Conservation (phyloP, 2,888 invertebrate genomes). For the Acanthopleura granulata region DNA sequence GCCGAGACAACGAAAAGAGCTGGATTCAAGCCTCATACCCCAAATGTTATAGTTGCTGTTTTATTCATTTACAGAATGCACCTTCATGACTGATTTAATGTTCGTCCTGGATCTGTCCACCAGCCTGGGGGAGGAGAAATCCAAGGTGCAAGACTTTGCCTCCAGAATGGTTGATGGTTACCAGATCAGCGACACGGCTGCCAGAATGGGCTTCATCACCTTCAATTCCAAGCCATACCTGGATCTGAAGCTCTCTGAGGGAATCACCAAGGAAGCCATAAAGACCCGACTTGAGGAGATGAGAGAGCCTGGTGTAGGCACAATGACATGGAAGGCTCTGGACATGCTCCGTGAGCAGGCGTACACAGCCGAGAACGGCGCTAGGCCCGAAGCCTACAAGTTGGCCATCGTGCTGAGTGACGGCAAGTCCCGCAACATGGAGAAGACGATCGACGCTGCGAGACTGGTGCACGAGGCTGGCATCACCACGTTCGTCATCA, state of each 20-base stretch:
- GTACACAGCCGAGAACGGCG: background rate
- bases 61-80: background rate
- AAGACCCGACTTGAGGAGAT: background rate
- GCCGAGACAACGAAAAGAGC: too few relatives aligned
- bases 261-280: background rate
- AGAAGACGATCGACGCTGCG: background rate
- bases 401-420: background rate
- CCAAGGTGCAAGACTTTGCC: background rate
- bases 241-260: background rate
- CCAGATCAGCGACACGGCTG: background rate
- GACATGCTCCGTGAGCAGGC: background rate
- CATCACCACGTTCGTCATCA: background rate
- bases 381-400: background rate
- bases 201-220: background rate
- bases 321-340: background rate
- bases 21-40: too few relatives aligned
- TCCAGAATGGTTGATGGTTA: background rate
- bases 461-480: background rate
- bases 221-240: background rate
- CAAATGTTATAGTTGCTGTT: too few relatives aligned
- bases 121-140: background rate
- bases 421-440: background rate
- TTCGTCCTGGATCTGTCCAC: conserved; percentile 13
- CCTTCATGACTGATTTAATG: background rate
- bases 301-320: background rate